A percentile compares a stretch with the other conserved stretches of the same genome.
phyloP scores from a whole-genome alignment of 1,140 invertebrate species.

The Cataglyphis hispanica region DNA sequence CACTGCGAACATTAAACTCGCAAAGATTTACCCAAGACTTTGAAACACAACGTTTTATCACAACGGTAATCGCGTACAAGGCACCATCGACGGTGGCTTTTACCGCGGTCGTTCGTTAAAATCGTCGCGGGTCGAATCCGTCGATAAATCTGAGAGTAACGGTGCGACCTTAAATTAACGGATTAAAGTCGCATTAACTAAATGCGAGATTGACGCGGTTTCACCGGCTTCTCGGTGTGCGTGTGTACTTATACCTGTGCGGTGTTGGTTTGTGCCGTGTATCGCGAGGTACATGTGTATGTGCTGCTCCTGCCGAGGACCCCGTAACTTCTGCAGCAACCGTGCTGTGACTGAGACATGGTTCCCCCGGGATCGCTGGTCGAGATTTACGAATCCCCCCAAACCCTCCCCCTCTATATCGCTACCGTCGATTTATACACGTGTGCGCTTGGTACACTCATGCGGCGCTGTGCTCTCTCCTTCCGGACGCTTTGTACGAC shows the following conservation, averaged over 20 bases:
- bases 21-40: not conserved
- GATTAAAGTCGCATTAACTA: constrained; percentile 82
- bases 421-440: constrained; percentile 53
- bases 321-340: constrained; percentile 80
- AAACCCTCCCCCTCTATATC: constrained; percentile 49
- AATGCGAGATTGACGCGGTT: constrained; percentile 65
- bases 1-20: not conserved
- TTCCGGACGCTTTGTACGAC: constrained; percentile 12
- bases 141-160: constrained; percentile 40
- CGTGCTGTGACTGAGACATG: constrained; percentile 84
- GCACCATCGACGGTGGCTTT: constrained; percentile 30
- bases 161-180: constrained; percentile 75
- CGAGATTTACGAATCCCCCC: constrained; percentile 82
- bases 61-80: constrained; percentile 21
- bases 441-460: not conserved
- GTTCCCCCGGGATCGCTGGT: constrained; percentile 79
- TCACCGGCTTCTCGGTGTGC: constrained; percentile 21
- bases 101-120: constrained; percentile 54
- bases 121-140: constrained; percentile 42
- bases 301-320: constrained; percentile 19
- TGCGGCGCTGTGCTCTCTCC: not conserved
- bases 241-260: constrained; percentile 21
- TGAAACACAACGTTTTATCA: constrained; percentile 1
- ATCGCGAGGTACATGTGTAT: constrained; percentile 8
- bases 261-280: constrained; percentile 9